Evolutionary conservation across 2,797 vertebrate genomes (phyloP).

Genomic region (Sebastes hopkinsi): DNA sequence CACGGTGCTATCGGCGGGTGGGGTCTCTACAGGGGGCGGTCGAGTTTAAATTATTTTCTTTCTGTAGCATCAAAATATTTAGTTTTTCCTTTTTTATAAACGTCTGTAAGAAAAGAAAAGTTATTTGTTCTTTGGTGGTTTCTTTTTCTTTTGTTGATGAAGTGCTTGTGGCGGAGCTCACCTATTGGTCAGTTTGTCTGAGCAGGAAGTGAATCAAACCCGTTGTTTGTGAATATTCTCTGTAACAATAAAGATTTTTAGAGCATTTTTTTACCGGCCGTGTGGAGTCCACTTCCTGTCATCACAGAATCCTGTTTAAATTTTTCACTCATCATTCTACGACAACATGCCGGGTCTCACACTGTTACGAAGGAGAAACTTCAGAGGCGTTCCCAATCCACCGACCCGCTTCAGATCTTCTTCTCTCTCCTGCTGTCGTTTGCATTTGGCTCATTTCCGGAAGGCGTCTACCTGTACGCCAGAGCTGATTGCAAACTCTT

Average conservation of each 20-base stretch:
- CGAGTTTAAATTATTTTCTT: slow-evolving; percentile 64
- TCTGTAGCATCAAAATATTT: slow-evolving; percentile 45
- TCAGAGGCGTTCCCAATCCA: not conserved
- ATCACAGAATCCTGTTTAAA: too few relatives aligned
- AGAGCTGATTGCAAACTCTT: not conserved
- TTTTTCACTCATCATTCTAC: too few relatives aligned
- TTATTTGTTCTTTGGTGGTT: slow-evolving; percentile 21
- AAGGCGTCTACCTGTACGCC: not conserved
- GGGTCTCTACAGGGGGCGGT: not conserved
- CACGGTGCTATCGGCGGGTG: not conserved
- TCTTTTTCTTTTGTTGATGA: slow-evolving; percentile 1
- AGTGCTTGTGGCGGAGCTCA: not conserved
- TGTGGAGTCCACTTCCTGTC: not conserved
- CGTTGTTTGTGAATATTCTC: slow-evolving; percentile 64
- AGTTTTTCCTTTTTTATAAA: slow-evolving; percentile 61
- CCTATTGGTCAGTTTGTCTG: slow-evolving; percentile 15
- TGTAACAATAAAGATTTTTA: slow-evolving; percentile 72
- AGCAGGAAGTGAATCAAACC: slow-evolving; percentile 8
- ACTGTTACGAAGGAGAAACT: not conserved
- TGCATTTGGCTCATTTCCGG: not conserved
- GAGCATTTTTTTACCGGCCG: slow-evolving; percentile 41
- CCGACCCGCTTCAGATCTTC: not conserved
- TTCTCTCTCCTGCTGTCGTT: not conserved
- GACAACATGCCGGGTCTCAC: too few relatives aligned
- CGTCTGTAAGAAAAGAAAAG: slow-evolving; percentile 55